A percentile compares a stretch with the other conserved stretches of the same genome.
Conservation (phyloP, 1,140 invertebrate genomes). For the Drosophila parvula region DNA sequence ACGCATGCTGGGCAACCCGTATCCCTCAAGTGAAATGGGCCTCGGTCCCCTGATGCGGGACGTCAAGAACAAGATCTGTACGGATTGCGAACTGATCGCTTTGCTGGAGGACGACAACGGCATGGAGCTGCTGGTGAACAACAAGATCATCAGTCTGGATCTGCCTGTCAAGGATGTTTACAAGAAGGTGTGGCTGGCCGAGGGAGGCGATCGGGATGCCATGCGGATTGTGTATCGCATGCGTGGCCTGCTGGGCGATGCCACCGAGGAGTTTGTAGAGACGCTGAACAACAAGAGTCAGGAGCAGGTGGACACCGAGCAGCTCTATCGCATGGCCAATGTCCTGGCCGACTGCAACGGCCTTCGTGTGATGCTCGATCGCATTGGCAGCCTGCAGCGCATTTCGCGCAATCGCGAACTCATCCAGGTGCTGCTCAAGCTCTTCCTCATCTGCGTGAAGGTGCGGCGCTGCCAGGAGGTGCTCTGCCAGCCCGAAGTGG, state of each 20-base stretch:
- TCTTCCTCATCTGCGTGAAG: slow-evolving; percentile 93
- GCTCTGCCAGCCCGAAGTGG: slow-evolving; percentile 88
- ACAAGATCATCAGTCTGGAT: slow-evolving; percentile 99
- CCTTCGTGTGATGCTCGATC: slow-evolving; percentile 91
- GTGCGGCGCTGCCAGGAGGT: slow-evolving; percentile 89
- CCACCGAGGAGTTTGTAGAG: slow-evolving; percentile 99
- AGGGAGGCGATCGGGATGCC: slow-evolving; percentile 93
- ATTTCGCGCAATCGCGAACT: slow-evolving; percentile 90
- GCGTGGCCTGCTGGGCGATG: slow-evolving; percentile 97
- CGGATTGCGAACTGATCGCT: slow-evolving; percentile 98
- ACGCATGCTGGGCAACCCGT: slow-evolving; percentile 98
- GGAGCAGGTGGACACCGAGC: slow-evolving; percentile 96
- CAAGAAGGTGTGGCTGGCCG: slow-evolving; percentile 94
- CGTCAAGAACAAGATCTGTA: slow-evolving; percentile 99
- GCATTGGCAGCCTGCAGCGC: slow-evolving; percentile 87
- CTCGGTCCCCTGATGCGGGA: slow-evolving; percentile 98
- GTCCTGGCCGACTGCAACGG: slow-evolving; percentile 93
- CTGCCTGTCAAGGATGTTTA: slow-evolving; percentile 97
- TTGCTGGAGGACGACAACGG: slow-evolving; percentile 98
- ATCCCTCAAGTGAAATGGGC: slow-evolving; percentile 96
- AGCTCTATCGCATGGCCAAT: slow-evolving; percentile 91
- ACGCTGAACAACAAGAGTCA: slow-evolving; percentile 94
- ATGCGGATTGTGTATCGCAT: slow-evolving; percentile 99
- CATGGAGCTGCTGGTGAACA: slow-evolving; percentile 99
- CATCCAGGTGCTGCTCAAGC: slow-evolving; percentile 92